Percentiles rank a stretch among this genome's conserved stretches.
Conservation (phyloP, 2,797 vertebrate genomes). For the Crypturellus tataupa region DNA sequence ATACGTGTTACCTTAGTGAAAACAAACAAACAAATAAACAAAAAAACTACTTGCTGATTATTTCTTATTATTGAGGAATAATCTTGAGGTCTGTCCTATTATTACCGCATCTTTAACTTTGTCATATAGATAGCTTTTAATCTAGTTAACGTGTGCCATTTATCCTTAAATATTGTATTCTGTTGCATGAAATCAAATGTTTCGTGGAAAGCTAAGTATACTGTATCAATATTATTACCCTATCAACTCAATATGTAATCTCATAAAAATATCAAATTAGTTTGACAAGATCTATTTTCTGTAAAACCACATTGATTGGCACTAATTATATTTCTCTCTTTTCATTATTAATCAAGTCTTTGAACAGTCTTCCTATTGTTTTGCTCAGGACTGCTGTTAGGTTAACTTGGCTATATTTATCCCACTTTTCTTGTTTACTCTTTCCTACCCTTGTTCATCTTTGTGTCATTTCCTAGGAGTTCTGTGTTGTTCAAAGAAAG, state of each 20-base stretch:
- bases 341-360: constrained; percentile 49
- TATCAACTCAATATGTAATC: constrained; percentile 62
- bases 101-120: neutral
- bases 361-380: constrained; percentile 57
- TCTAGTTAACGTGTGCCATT: neutral
- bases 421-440: constrained; percentile 47
- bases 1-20: neutral
- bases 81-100: neutral
- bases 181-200: constrained; percentile 28
- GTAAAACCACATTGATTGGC: constrained; percentile 62
- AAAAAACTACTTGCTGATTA: neutral
- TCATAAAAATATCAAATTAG: constrained; percentile 73
- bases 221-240: constrained; percentile 56
- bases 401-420: constrained; percentile 39
- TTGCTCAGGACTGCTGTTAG: constrained; percentile 48
- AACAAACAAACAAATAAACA: too few species aligned
- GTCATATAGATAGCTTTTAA: neutral
- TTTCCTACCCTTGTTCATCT: constrained; percentile 24
- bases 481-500: neutral
- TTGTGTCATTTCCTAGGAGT: neutral
- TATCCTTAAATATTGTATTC: neutral
- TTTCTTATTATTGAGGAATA: neutral
- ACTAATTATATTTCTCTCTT: constrained; percentile 64
- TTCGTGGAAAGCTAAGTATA: constrained; percentile 31
- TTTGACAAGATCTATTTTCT: constrained; percentile 73